These are phyloP conservation scores for Microtus richardsoni DNA, from an alignment of 2,113 vertebrate genomes.

Conservation along the genomic window DNA sequence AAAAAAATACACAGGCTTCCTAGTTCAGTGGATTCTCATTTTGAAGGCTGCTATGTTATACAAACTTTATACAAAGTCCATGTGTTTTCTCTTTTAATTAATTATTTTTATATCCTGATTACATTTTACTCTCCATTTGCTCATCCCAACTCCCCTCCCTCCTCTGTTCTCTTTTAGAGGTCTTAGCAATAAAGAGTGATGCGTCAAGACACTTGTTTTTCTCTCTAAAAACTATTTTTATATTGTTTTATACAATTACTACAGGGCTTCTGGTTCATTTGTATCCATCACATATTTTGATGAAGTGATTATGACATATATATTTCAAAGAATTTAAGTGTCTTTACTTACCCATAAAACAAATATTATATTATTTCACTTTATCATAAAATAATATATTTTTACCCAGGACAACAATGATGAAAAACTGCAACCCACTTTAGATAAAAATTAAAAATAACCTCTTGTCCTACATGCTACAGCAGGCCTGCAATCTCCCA, in stretches of 20 bases:
- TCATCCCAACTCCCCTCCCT: accelerated
- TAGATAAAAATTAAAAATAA: background rate
- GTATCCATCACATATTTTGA: background rate
- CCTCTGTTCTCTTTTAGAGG: background rate
- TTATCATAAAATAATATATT: background rate
- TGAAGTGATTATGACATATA: background rate
- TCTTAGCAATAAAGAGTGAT: background rate
- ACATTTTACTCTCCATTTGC: background rate
- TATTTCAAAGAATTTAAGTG: constrained; percentile 17
- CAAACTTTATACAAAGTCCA: background rate
- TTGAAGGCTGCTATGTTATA: no score
- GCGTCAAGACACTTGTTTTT: background rate
- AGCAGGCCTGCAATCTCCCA: background rate
- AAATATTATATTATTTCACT: background rate
- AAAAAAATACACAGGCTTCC: background rate
- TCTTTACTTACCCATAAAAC: background rate
- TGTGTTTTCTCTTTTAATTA: background rate
- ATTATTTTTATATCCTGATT: background rate
- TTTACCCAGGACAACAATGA: background rate
- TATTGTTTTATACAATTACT: background rate
- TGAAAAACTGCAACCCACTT: background rate
- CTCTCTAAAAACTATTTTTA: background rate
- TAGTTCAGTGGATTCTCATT: background rate
- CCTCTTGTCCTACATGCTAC: background rate
- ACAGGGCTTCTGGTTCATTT: background rate